Evolutionary conservation across 2,888 invertebrate species (phyloP), one percentile per base, ranked within the genome.

Genomic region (Dryocosmus kuriphilus): DNA sequence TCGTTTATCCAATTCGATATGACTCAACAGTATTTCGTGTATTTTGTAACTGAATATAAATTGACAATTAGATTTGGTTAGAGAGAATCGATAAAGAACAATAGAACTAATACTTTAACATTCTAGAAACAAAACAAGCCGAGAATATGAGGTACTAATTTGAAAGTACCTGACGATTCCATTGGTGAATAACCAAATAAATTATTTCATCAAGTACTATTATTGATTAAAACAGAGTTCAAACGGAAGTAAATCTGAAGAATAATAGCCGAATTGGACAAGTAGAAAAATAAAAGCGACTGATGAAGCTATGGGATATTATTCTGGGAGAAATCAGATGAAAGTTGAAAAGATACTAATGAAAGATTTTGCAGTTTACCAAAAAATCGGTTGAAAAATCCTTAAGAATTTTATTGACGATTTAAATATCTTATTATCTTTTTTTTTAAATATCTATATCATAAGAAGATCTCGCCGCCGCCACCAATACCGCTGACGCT

Each of bases 41-140:
- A 77, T 27, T 38, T 16, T 32, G n/a, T 60, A 74, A 63, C 30
- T 63, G 24, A 63, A 65, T 65, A 65, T 77, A 11, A 24, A 30
- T 30, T 57, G 22, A 35, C 61, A 77, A 60, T 46, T n/a, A 9
- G 60, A 41, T 51, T 35, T 32, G 32, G 46, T 71, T 57, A 24
- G 2, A 16, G 14, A 6, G 11, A 24, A 22, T 38, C 41, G 19
- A 19, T 14, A 46, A 27, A 27, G 19, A 41, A 46, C 27, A 46
- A 46, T 67, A 24, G 55, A 74, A 78, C 76, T 76, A 6, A 76
- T 77, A 67, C 30, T 60, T 41, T 41, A 76, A 74, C 61, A 61
- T 38, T 75, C n/a, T 76, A 46, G 75, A 57, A 67, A 78, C 61
- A 75, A 79, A 76, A 77, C 71, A 65, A 65, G 16, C 65, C 41